A percentile compares a stretch with the other conserved stretches of the same genome.
Evolutionary conservation across 2,113 vertebrate genomes (phyloP).

Genomic region (Limanda limanda): DNA sequence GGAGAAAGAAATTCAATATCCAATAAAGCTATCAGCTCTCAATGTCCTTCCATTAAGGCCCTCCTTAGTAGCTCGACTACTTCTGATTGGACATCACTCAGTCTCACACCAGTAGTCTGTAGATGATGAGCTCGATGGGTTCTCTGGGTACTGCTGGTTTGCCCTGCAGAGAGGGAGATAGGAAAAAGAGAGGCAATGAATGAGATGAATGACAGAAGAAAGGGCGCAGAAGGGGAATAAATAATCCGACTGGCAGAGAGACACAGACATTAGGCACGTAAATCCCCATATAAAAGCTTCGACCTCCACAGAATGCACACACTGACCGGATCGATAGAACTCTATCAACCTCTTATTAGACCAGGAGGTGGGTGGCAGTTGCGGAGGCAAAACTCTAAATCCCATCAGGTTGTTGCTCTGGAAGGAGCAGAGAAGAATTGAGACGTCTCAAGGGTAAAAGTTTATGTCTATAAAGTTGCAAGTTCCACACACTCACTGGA

Average conservation of each 20-base stretch:
- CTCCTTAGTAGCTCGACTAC: constrained; percentile 26
- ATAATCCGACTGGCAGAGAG: constrained; percentile 36
- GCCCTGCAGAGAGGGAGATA: constrained; percentile 37
- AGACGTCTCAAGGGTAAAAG: constrained; percentile 3
- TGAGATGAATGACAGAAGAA: constrained; percentile 26
- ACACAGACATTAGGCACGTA: constrained; percentile 60
- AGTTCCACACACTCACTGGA: not conserved
- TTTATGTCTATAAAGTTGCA: constrained; percentile 2
- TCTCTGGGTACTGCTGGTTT: constrained; percentile 37
- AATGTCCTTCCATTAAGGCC: constrained; percentile 49
- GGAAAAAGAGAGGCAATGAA: constrained; percentile 43
- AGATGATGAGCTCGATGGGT: constrained; percentile 37
- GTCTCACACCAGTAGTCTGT: constrained; percentile 33
- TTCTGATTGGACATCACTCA: constrained; percentile 38
- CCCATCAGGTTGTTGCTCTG: constrained; percentile 34
- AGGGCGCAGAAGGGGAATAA: constrained; percentile 15
- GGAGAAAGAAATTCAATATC: constrained; percentile 54
- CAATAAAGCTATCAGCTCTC: constrained; percentile 46
- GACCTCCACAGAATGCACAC: constrained; percentile 46
- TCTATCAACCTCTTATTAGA: constrained; percentile 68
- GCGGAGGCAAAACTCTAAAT: constrained; percentile 35
- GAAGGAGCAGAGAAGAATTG: constrained; percentile 2
- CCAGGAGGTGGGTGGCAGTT: constrained; percentile 31
- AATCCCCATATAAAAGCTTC: constrained; percentile 59
- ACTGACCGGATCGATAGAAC: constrained; percentile 69